Conservation (phyloP, 1,140 invertebrate genomes). For the Tribolium madens region DNA sequence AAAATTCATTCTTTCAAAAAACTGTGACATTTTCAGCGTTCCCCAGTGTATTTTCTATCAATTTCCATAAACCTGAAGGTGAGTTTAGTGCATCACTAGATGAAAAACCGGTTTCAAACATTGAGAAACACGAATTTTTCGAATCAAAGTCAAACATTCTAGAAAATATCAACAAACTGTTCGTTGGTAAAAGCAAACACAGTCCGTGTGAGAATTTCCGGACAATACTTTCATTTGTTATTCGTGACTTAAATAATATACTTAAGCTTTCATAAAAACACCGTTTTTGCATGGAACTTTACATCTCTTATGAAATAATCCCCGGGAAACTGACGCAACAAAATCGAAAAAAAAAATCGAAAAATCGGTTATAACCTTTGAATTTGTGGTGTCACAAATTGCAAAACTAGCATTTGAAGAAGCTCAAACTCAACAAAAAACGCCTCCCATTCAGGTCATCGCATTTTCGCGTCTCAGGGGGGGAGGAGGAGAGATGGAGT, state of each 20-base stretch:
- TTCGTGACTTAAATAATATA: constrained; percentile 42
- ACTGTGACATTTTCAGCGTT: no score
- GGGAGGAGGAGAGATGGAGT: constrained; percentile 40
- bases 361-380: background rate
- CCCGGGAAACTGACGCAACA: background rate
- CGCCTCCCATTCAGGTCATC: constrained; percentile 43
- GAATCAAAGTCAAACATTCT: background rate
- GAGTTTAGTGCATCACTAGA: no score
- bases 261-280: constrained; percentile 22
- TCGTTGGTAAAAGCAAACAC: constrained; percentile 21
- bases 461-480: background rate
- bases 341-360: background rate
- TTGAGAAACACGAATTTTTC: background rate
- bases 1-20: no score
- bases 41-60: no score
- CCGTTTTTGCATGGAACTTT: background rate
- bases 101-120: background rate
- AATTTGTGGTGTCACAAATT: background rate
- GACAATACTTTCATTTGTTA: constrained; percentile 33
- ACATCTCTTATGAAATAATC: background rate
- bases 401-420: constrained; percentile 15
- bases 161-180: background rate
- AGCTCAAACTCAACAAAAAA: constrained; percentile 22
- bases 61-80: no score
- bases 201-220: constrained; percentile 40